Percentiles rank a stretch among this genome's conserved stretches.
These are phyloP conservation scores for Entelurus aequoreus DNA, from an alignment of 2,113 vertebrate species.

Conservation along the genomic window DNA sequence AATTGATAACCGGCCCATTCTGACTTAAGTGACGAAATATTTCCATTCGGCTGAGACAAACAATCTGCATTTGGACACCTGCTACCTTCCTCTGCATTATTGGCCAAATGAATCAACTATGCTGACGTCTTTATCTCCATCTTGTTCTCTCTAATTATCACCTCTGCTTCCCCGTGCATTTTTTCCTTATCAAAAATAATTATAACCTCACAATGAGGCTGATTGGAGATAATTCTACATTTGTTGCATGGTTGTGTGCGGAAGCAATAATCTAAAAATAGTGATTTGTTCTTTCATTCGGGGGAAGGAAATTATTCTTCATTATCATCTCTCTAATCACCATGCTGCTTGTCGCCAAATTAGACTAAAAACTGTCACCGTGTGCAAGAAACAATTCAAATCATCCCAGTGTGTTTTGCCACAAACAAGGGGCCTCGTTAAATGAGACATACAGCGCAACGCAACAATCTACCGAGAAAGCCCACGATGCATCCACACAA, in stretches of 20 bases:
- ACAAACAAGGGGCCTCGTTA: conserved; percentile 15
- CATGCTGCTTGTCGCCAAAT: neutral
- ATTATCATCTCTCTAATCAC: conserved; percentile 24
- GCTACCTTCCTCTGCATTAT: conserved; percentile 29
- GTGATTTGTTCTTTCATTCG: neutral
- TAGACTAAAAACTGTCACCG: neutral
- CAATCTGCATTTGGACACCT: conserved; percentile 45
- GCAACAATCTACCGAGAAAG: conserved; percentile 36
- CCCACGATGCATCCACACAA: conserved; percentile 27
- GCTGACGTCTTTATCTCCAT: conserved; percentile 48
- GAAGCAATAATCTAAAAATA: conserved; percentile 25
- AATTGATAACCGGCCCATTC: no score
- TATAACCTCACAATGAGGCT: conserved; percentile 44
- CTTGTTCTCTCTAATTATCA: conserved; percentile 50
- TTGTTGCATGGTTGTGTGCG: conserved; percentile 18
- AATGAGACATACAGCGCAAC: conserved; percentile 37
- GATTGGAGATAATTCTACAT: conserved; percentile 56
- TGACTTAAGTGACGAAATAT: conserved; percentile 19
- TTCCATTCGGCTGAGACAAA: conserved; percentile 27
- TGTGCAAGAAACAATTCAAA: conserved; percentile 5
- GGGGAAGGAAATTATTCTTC: conserved; percentile 1
- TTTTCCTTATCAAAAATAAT: conserved; percentile 58
- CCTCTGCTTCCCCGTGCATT: conserved; percentile 27
- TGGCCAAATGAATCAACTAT: conserved; percentile 44
- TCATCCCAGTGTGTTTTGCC: conserved; percentile 5